Percentiles rank a stretch among this genome's conserved stretches.
Conservation (phyloP, 1,140 invertebrate genomes). For the Triops longicaudatus region DNA sequence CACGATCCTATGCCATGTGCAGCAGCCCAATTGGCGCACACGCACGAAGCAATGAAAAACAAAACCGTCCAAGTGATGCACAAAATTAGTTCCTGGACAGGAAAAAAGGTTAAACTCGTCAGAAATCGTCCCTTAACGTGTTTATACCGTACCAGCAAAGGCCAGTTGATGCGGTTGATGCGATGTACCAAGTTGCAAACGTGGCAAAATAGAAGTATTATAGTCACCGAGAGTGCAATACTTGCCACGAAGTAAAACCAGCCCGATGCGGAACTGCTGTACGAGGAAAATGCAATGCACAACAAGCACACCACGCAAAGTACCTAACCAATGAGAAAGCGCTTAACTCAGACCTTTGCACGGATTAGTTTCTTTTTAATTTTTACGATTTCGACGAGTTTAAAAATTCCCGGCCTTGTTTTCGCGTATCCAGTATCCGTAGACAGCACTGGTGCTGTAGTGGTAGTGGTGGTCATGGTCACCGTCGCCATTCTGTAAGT, state of each 20-base stretch:
- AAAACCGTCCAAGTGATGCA: conserved; percentile 8
- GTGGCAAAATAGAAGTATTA: conserved; percentile 18
- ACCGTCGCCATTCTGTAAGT: not conserved
- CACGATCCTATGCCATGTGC: not conserved
- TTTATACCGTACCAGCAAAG: conserved; percentile 15
- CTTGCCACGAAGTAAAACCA: conserved; percentile 22
- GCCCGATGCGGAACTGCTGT: not conserved
- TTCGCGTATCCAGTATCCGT: not conserved
- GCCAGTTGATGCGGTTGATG: conserved; percentile 8
- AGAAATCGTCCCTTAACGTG: not conserved
- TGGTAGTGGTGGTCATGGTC: not conserved
- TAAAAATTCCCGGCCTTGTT: not conserved
- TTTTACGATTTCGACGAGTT: not conserved
- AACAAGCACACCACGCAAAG: not conserved
- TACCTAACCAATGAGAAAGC: not conserved
- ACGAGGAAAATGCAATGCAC: conserved; percentile 3
- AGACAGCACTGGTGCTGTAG: not conserved
- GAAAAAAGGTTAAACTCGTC: not conserved
- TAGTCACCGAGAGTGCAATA: conserved; percentile 9
- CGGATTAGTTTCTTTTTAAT: not conserved
- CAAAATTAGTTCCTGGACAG: conserved; percentile 10
- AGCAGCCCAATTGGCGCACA: conserved; percentile 2
- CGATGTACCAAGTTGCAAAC: conserved; percentile 18
- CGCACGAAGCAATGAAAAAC: not conserved
- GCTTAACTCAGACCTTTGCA: not conserved